Evolutionary conservation across 2,888 invertebrate species (phyloP).

Genomic region (Periphyllus acericola): DNA sequence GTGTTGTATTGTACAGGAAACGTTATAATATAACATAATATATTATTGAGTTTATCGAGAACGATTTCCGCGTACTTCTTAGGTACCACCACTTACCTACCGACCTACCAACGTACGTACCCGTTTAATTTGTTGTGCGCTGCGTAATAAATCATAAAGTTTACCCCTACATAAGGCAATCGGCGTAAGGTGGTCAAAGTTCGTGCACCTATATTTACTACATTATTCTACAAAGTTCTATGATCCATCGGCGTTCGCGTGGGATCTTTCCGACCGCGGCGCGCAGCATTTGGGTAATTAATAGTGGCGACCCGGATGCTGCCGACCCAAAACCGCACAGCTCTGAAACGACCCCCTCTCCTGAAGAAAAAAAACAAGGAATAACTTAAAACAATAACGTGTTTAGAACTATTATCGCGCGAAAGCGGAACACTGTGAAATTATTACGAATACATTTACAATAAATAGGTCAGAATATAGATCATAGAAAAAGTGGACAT

Average conservation of each 20-base stretch:
- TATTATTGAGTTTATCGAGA: neutral
- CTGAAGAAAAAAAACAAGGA: no score
- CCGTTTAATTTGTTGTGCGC: no score
- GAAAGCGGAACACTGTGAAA: no score
- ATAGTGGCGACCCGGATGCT: neutral
- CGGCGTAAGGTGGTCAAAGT: constrained; percentile 2
- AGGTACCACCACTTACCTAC: neutral
- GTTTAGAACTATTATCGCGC: no score
- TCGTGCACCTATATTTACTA: neutral
- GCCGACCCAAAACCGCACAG: neutral
- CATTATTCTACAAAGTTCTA: neutral
- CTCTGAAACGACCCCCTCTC: no score
- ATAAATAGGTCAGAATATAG: no score
- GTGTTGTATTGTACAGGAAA: no score
- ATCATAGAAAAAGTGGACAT: no score
- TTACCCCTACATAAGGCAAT: neutral
- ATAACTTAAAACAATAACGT: no score
- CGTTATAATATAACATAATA: no score
- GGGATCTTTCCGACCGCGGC: neutral
- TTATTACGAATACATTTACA: no score
- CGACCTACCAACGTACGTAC: no score
- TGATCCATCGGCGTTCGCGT: constrained; percentile 4
- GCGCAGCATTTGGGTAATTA: neutral
- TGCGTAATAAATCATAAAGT: constrained; percentile 13
- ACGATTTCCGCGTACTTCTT: neutral